Evolutionary conservation across 2,888 invertebrate genomes (phyloP).

Genomic region (Brachyptera putata): DNA sequence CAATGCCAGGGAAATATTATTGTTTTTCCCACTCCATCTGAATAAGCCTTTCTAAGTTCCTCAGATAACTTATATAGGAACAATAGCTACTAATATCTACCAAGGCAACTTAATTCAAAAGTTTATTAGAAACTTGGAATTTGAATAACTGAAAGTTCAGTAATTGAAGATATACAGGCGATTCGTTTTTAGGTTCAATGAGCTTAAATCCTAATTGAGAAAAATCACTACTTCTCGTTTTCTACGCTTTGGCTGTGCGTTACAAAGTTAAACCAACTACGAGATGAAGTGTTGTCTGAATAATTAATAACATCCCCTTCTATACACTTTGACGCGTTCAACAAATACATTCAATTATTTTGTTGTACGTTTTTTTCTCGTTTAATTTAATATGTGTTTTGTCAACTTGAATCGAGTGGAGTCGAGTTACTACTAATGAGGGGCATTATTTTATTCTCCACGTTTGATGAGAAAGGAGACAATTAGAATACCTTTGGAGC

Average conservation of each 20-base stretch:
- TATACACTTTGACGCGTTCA: no score
- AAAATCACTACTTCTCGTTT: conserved; percentile 3
- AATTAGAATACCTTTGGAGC: no score
- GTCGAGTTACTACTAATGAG: no score
- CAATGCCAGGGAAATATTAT: not conserved
- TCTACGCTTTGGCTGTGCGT: no score
- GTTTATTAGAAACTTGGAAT: conserved; percentile 2
- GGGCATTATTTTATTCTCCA: no score
- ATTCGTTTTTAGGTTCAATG: conserved; percentile 7
- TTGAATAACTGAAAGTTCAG: conserved; percentile 9
- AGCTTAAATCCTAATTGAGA: conserved; percentile 11
- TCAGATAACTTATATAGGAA: not conserved
- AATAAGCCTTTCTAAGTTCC: no score
- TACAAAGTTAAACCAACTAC: not conserved
- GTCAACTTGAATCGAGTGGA: no score
- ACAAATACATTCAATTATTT: no score
- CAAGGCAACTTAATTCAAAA: conserved; percentile 1
- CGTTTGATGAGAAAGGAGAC: no score
- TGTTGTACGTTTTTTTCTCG: no score
- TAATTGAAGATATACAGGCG: not conserved
- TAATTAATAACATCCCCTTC: not conserved
- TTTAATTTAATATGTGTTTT: no score
- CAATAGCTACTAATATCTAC: conserved; percentile 8
- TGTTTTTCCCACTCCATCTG: not conserved
- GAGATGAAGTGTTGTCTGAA: not conserved